phyloP scores from a whole-genome alignment of 2,797 vertebrate genomes.

The Harpagifer antarcticus region DNA sequence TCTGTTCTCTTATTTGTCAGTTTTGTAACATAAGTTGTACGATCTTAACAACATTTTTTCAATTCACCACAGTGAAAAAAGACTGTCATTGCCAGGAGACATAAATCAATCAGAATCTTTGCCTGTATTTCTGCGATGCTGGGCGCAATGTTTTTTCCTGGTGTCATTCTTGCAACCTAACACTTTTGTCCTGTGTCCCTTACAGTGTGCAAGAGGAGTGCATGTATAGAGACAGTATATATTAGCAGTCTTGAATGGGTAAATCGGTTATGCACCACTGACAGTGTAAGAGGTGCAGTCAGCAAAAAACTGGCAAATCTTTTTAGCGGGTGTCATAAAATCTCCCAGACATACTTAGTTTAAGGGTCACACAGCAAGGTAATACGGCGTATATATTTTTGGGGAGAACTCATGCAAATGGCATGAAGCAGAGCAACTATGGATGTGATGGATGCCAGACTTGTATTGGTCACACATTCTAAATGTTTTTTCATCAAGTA shows the following conservation, averaged over 20 bases:
- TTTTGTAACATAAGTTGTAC: too few relatives aligned
- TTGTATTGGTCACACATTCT: slow-evolving; percentile 33
- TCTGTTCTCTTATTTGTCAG: too few relatives aligned
- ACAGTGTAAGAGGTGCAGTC: slow-evolving; percentile 65
- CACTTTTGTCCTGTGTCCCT: slow-evolving; percentile 41
- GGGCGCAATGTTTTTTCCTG: slow-evolving; percentile 21
- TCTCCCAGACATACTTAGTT: slow-evolving; percentile 50
- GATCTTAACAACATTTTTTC: too few relatives aligned
- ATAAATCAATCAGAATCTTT: slow-evolving; percentile 50
- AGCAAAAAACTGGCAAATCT: slow-evolving; percentile 72
- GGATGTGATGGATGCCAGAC: slow-evolving; percentile 39
- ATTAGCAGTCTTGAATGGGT: slow-evolving; percentile 59
- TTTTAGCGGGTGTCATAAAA: slow-evolving; percentile 65
- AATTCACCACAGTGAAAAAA: slow-evolving; percentile 13
- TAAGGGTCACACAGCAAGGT: slow-evolving; percentile 64
- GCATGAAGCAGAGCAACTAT: background rate
- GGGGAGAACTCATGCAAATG: slow-evolving; percentile 31
- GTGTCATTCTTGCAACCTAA: slow-evolving; percentile 37
- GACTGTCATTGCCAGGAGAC: slow-evolving; percentile 11
- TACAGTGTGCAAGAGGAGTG: slow-evolving; percentile 16
- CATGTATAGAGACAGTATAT: slow-evolving; percentile 49
- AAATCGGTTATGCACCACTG: slow-evolving; percentile 63
- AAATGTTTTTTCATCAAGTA: slow-evolving; percentile 27
- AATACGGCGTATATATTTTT: slow-evolving; percentile 45
- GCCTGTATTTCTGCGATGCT: slow-evolving; percentile 30